phyloP scores from a whole-genome alignment of 2,888 invertebrate genomes.

The Celastrina argiolus region DNA sequence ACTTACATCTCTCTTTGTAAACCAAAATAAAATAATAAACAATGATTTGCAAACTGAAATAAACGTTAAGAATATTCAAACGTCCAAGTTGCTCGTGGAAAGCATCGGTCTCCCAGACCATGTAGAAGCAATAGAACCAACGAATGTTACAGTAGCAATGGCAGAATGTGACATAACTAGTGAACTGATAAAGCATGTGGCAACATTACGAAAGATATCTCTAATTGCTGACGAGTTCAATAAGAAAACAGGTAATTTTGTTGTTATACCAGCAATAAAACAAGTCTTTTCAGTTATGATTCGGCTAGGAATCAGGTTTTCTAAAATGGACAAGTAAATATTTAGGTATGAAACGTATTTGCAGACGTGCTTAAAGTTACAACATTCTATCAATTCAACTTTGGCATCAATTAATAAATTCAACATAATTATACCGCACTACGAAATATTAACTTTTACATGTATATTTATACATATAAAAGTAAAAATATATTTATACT shows the following conservation, averaged over 20 bases:
- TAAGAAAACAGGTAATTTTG: constrained; percentile 64
- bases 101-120: constrained; percentile 36
- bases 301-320: neutral
- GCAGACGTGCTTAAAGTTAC: too few species aligned
- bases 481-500: too few species aligned
- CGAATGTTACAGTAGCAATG: constrained; percentile 50
- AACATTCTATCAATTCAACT: too few species aligned
- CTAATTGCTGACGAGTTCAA: constrained; percentile 72
- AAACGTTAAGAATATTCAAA: neutral
- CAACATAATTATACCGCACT: too few species aligned
- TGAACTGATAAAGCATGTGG: constrained; percentile 59
- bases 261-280: too few species aligned
- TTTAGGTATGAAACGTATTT: too few species aligned
- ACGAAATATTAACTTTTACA: too few species aligned
- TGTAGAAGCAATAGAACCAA: constrained; percentile 40
- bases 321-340: too few species aligned
- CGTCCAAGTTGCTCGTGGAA: neutral
- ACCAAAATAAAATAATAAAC: neutral
- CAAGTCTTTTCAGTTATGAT: neutral
- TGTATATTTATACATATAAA: too few species aligned
- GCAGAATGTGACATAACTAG: constrained; percentile 58
- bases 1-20: neutral
- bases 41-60: neutral
- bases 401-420: too few species aligned
- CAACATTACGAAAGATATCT: constrained; percentile 62